These are phyloP conservation scores for Pseudoatta argentina DNA, from an alignment of 1,140 invertebrate species.

Conservation along the genomic window DNA sequence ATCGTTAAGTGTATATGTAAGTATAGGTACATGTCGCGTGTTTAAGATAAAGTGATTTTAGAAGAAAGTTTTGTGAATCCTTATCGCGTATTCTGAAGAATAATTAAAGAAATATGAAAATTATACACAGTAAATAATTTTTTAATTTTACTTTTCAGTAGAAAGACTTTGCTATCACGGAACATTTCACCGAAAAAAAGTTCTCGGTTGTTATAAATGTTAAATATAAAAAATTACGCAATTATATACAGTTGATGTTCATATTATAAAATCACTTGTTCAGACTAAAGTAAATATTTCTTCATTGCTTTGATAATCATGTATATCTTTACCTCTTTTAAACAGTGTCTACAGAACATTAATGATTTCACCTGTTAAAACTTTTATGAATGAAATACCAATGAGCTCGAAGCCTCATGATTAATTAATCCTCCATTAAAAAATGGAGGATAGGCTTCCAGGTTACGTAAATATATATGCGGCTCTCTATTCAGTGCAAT, in stretches of 20 bases:
- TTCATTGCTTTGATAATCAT: background rate
- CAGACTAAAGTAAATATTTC: background rate
- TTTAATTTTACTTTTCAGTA: background rate
- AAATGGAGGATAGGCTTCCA: background rate
- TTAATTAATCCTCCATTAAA: constrained; percentile 17
- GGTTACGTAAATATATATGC: background rate
- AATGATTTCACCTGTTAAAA: background rate
- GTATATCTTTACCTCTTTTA: background rate
- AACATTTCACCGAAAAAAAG: background rate
- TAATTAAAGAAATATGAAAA: background rate
- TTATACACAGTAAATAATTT: background rate
- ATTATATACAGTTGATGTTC: background rate
- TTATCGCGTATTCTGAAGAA: too few relatives aligned
- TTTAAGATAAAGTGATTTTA: constrained; percentile 14
- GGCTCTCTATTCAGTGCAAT: background rate
- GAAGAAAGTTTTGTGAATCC: background rate
- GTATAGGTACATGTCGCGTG: background rate
- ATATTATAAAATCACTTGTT: background rate
- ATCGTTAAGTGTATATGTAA: background rate
- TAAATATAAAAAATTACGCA: background rate
- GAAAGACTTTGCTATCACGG: background rate
- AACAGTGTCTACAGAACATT: too few relatives aligned
- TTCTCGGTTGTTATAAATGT: background rate
- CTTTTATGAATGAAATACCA: background rate
- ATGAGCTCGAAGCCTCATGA: background rate